Evolutionary conservation across 2,888 invertebrate genomes (phyloP), one percentile per base, ranked within the genome.

Genomic region (Eumerus sabulonum): DNA sequence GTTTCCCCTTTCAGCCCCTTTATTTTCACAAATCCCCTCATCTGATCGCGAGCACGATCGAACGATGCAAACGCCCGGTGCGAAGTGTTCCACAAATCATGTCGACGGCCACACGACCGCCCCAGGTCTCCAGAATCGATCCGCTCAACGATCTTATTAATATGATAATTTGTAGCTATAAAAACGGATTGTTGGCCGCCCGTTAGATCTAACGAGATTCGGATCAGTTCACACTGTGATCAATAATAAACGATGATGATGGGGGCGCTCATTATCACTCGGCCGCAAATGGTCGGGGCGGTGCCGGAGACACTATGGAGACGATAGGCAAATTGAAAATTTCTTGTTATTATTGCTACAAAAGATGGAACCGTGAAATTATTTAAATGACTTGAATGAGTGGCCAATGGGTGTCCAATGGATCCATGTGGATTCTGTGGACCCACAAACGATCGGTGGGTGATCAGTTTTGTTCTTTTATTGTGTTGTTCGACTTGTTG

Each of bases 101-200:
- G 9, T 54, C 42, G 40, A 40, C 7, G 27, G 42, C 40, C 27
- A 7, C 27, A 27, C 48, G 27, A 36, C 27, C 17, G 18, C 5
- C 42, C 9, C 27, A 27, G 50, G 54, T 36, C 54, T 18, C 40
- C 54, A 27, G 48, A 18, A 27, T 47, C 57, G 67, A 62, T 66
- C 79, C 79, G 27, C 60, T 79, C 79, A 70, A 79, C 79, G 53
- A 60, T 60, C 79, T 74, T 79, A 79, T 79, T 70, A 79, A 79
- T 73, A 79, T 79, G 79, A 79, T 79, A 79, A 79, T 79, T 79
- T 79, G 79, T 79, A 63, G 45, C 68, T 51, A 74, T 79, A 60
- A 79, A 73, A 73, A 42, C 67, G 73, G 62, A 77, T 70, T 79
- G 79, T 79, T 79, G 48, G 40, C 14, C 56, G 42, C 48, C 38